Base-by-base conservation (phyloP, 2,113 vertebrate genomes). In the Lipophrys pholis region DNA sequence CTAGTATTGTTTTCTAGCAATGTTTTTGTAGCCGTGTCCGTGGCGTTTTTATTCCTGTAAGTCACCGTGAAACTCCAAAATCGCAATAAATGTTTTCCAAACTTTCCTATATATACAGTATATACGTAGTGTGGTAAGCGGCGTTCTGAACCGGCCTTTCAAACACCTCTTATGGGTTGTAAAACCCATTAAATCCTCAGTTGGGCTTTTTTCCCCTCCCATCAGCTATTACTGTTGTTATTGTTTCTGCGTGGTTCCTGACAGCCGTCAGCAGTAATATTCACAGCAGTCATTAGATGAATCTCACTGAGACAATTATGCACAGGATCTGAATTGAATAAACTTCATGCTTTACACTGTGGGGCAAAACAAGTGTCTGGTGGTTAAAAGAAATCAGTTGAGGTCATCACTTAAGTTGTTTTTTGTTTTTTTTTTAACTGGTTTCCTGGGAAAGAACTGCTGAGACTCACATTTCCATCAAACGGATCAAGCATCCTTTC, bases 251-350 rank as follows among this genome's bases (percentile, higher is more conserved):
- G 38, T 38, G 53, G 67, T 69, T 67, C 82, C 53, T 53, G 76
- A 43, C 78, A 80, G 77, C 69, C 82, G 84, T 87, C 86, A 78
- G 78, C 63, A 73, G 58, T 46, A 68, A 76, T 82, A 69, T 62
- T 73, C 67, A 49, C 80, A 70, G 75, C 70, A 69, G 55, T 55
- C 70, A 80, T 83, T 78, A 77, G 40, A 80, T 11, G n/a, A 75
- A 71, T 79, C 62, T 71, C 69, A 71, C 72, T 21, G 69, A 82
- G 73, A 68, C 85, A 84, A 80, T 86, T 73, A 80, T 16, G 45
- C 51, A 50, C 17, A 16, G 45, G n/a, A 67, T 75, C 51, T 39
- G 30, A 66, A 68, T 9, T 54, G 56, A 57, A 74, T 58, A 55
- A 65, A 80, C 51, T 11, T 51, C 46, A 6, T 7, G 16, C 51